Base-by-base conservation (phyloP, 2,888 invertebrate species). In the Lycophotia porphyrea region DNA sequence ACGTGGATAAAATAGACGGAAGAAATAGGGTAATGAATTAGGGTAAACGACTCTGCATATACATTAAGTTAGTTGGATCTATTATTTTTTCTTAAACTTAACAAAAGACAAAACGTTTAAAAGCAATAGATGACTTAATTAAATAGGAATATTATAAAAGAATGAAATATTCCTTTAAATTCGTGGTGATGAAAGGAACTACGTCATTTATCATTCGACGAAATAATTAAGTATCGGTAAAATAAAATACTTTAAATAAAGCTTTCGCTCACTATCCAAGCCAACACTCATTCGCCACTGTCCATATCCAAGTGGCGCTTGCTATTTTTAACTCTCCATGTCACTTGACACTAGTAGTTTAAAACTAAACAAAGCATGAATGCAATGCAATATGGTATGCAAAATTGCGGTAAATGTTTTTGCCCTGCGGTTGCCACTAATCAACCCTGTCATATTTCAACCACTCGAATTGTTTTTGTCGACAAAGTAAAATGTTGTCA, bases 371-470 rank as follows among this genome's bases (percentile, higher is more conserved):
- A 44, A 76, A 39, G 31, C 39, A 39, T 61, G 21, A 21, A 31
- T 21, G 21, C 21, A 44, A 44, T 60, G 44, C 31, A 52, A 31
- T 36, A 42, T 64, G 24, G 27, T 68, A 31, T 27, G 7, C 49
- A n/a, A 49, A 76, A 78, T 63, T 68, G 58, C 7, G 67, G 67
- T 81, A 5, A 49, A 27, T 76, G 60, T 70, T 80, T 79, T 79
- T 81, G 75, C 36, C 9, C 9, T 79, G 75, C 31, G 81, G 81
- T 81, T 18, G n/a, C 34, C 80, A 72, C 58, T 44, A 73, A 73
- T 78, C 65, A 72, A 36, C 21, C 3, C 34, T 80, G 58, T 49
- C 60, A 60, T 58, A 65, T 65, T 73, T 65, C 34, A 36, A 44
- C n/a, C 31, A 42, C 15, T 52, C 21, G 15, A 27, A 78, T 60